These are phyloP conservation scores for Chloroceryle inda DNA, from an alignment of 2,797 vertebrate genomes.

Conservation along the genomic window DNA sequence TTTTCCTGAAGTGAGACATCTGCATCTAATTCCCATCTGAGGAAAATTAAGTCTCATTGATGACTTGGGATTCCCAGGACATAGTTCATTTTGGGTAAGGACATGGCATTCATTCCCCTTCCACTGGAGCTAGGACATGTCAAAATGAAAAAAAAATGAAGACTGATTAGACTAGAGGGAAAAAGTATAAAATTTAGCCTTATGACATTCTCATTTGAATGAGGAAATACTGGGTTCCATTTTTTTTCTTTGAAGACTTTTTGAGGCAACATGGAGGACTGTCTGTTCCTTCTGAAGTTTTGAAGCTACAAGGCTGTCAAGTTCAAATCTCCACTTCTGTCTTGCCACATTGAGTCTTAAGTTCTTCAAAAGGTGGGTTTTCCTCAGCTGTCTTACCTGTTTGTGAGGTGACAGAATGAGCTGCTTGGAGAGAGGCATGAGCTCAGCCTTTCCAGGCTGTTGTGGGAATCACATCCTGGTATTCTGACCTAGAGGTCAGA, in stretches of 20 bases:
- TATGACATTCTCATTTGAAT: not conserved
- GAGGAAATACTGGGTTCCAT: not conserved
- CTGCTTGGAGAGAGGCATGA: not conserved
- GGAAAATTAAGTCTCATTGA: not conserved
- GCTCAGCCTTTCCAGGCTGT: not conserved
- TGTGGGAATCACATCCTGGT: not conserved
- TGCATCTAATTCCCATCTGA: not conserved
- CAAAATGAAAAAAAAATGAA: not conserved
- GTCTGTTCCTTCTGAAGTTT: not conserved
- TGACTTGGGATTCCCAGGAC: not conserved
- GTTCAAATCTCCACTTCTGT: not conserved
- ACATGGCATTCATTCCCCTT: not conserved
- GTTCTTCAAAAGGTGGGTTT: not conserved
- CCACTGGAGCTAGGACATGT: not conserved
- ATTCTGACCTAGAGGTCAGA: not conserved
- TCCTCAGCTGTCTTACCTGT: not conserved
- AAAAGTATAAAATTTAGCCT: not conserved
- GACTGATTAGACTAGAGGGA: not conserved
- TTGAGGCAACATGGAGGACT: not conserved
- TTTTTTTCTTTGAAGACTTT: not conserved
- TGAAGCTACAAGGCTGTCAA: not conserved
- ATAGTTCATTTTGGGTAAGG: not conserved
- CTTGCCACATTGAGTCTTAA: not conserved
- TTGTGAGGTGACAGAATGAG: not conserved
- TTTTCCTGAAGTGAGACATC: not conserved